Evolutionary conservation across 2,113 vertebrate genomes (phyloP), one percentile per base, ranked within the genome.

Genomic region (Catagonus wagneri): DNA sequence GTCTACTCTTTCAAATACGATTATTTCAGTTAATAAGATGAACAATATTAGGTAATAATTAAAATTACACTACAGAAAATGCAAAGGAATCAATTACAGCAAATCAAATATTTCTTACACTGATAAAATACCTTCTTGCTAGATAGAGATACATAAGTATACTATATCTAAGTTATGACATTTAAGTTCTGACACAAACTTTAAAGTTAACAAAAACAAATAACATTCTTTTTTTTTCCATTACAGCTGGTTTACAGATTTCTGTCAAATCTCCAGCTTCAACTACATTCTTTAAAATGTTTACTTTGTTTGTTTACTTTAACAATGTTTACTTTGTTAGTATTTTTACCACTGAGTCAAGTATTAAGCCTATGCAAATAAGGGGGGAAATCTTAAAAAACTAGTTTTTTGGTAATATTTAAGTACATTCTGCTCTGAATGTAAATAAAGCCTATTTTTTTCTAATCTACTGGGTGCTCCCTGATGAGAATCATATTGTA

Each of bases 61-160:
- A 95, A 74, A 90, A 44, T 84, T 94, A 96, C 10, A 89, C 20
- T 94, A 39, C n/a, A 90, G 75, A 96, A 97, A 93, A 92, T 88
- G 23, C 19, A 91, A 83, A 90, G 66, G 66, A 95, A 74, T 6
- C 44, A 92, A 54, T 63, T 34, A 93, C 13, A 75, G 8, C 29
- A 89, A 87, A 17, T 94, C 68, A 84, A 92, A 52, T 83, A 92
- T 86, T 93, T 92, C 8, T 76, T 72, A 94, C 79, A 94, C 10
- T 93, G 34, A 75, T 81, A 95, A 94, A 94, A 89, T 74, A 83
- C 1, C 25, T 29, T 92, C 23, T 94, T 93, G 36, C n/a, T n/a
- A n/a, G 44, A 34, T 89, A 90, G 22, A 95, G 13, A 96, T 52
- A 81, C 0, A 29, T n/a, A 91, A 56, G 10, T 72, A 65, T 16